A percentile compares a stretch with the other conserved stretches of the same genome.
These are phyloP conservation scores for Hypsopygia costalis DNA, from an alignment of 2,888 invertebrate genomes.

Conservation along the genomic window DNA sequence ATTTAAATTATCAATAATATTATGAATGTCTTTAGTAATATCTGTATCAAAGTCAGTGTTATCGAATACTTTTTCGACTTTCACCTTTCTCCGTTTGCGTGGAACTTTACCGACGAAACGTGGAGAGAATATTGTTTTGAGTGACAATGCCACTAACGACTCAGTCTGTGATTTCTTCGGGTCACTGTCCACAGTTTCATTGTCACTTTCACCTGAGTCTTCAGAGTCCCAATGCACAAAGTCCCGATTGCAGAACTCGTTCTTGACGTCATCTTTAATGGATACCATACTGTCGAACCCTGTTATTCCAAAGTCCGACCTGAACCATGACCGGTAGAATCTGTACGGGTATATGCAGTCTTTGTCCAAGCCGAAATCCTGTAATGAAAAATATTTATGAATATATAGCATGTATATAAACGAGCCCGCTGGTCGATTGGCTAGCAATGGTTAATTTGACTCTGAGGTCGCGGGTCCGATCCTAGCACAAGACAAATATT, in stretches of 20 bases:
- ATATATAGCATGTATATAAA: too few species aligned
- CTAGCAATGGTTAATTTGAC: too few species aligned
- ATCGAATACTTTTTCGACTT: conserved; percentile 28
- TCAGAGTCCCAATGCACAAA: conserved; percentile 57
- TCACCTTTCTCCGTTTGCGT: conserved; percentile 34
- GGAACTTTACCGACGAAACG: conserved; percentile 47
- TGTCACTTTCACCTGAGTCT: conserved; percentile 33
- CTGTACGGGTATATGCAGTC: conserved; percentile 43
- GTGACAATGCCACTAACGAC: conserved; percentile 32
- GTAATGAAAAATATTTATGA: conserved; percentile 18
- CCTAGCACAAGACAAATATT: too few species aligned
- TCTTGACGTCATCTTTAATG: conserved; percentile 38
- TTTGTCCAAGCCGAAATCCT: conserved; percentile 51
- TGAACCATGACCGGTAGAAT: conserved; percentile 28
- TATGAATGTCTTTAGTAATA: conserved; percentile 31
- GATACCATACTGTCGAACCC: conserved; percentile 44
- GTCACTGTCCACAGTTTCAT: conserved; percentile 14
- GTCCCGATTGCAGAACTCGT: conserved; percentile 34
- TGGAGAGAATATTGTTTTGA: conserved; percentile 53
- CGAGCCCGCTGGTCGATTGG: too few species aligned
- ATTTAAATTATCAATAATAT: conserved; percentile 37
- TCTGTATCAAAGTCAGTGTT: conserved; percentile 23
- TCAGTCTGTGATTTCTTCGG: conserved; percentile 27
- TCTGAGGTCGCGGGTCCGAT: too few species aligned
- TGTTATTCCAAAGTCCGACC: conserved; percentile 26